phyloP scores from a whole-genome alignment of 35 echinoderm and acorn worm genomes.

The Lytechinus pictus region DNA sequence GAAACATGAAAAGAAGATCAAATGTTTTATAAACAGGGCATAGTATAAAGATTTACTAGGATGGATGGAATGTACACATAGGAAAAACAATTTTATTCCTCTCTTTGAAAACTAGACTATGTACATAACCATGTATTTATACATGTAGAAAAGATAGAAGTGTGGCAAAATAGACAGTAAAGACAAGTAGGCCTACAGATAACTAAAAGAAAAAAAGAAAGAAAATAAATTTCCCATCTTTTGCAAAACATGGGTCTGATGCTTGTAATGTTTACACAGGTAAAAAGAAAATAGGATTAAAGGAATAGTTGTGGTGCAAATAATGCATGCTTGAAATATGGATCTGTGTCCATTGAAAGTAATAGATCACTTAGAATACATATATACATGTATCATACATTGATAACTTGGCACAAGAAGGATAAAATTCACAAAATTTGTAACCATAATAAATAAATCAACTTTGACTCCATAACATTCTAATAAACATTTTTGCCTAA shows the following conservation, averaged over 20 bases:
- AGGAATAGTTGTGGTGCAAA: neutral
- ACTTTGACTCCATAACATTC: neutral
- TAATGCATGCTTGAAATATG: neutral
- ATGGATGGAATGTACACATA: neutral
- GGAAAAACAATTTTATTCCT: neutral
- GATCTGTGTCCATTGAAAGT: neutral
- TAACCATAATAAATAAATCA: slow-evolving; percentile 21
- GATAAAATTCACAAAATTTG: neutral
- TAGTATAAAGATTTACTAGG: neutral
- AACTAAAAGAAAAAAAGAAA: neutral
- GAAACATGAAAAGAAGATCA: neutral
- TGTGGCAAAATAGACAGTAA: neutral
- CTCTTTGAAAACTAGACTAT: neutral
- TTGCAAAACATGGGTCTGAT: neutral
- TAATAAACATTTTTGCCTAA: neutral
- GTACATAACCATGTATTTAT: neutral
- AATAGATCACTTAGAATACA: neutral
- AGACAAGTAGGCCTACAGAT: neutral
- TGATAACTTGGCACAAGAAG: neutral
- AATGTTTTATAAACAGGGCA: neutral
- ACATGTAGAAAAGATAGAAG: neutral
- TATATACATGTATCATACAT: neutral
- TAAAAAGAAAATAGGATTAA: neutral
- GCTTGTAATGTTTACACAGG: neutral
- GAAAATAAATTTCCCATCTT: neutral